Percentiles rank a stretch among this genome's conserved stretches.
phyloP scores from a whole-genome alignment of 2,113 vertebrate genomes.

The Apeltes quadracus region DNA sequence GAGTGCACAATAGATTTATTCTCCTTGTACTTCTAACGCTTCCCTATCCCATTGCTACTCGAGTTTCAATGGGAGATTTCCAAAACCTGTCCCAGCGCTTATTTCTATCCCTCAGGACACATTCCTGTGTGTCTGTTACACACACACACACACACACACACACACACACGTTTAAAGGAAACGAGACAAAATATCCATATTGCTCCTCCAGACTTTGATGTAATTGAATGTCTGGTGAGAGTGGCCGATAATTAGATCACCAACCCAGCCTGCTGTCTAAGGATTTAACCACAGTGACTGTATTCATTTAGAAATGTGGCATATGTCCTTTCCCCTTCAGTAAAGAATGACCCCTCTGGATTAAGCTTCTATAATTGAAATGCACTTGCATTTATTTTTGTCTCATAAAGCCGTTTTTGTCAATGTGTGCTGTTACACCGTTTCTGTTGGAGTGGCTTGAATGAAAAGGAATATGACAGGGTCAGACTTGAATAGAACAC shows the following conservation, averaged over 20 bases:
- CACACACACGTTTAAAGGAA: no score
- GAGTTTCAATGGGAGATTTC: constrained; percentile 46
- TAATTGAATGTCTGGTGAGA: constrained; percentile 41
- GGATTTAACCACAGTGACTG: constrained; percentile 15
- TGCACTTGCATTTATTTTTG: neutral
- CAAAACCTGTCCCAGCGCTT: constrained; percentile 28
- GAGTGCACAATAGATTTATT: constrained; percentile 58
- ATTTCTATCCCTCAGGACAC: constrained; percentile 32
- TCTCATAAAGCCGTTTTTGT: neutral
- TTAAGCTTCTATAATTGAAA: neutral
- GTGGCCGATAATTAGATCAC: constrained; percentile 61
- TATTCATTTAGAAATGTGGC: constrained; percentile 42
- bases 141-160: no score
- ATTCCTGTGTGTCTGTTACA: neutral
- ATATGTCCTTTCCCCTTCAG: constrained; percentile 7
- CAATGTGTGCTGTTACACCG: neutral
- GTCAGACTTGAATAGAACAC: constrained; percentile 41
- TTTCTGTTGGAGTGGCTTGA: constrained; percentile 10
- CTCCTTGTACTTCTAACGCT: constrained; percentile 57
- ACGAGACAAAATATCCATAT: constrained; percentile 21
- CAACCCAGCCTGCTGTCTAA: constrained; percentile 16
- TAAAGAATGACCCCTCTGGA: neutral
- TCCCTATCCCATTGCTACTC: constrained; percentile 28
- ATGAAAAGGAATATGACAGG: constrained; percentile 17
- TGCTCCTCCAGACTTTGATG: constrained; percentile 33